Conservation (phyloP, 2,797 vertebrate genomes). For the Poecilia velifera region DNA sequence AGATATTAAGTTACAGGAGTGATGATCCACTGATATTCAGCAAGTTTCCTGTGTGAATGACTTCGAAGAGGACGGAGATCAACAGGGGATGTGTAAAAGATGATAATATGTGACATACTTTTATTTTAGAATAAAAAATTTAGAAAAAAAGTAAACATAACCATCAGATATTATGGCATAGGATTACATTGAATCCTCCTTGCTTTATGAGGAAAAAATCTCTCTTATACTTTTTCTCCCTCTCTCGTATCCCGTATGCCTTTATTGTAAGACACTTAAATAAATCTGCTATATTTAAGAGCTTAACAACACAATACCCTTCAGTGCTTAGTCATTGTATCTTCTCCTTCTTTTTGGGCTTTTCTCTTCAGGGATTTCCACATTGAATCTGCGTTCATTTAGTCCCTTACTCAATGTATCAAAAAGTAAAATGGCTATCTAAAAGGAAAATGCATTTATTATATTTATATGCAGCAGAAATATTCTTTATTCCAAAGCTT, state of each 20-base stretch:
- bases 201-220: constrained; percentile 8
- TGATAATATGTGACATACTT: constrained; percentile 4
- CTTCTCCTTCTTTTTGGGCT: background rate
- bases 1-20: constrained; percentile 73
- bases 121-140: constrained; percentile 24
- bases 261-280: constrained; percentile 32
- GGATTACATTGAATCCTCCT: constrained; percentile 30
- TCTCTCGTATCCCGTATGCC: constrained; percentile 25
- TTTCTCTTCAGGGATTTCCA: background rate
- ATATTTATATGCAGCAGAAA: constrained; percentile 72
- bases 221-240: constrained; percentile 12
- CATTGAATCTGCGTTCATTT: background rate
- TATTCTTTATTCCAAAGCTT: constrained; percentile 59
- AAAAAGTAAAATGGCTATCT: background rate
- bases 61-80: constrained; percentile 45
- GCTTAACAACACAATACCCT: background rate
- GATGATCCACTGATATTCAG: constrained; percentile 23
- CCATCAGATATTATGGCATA: constrained; percentile 15
- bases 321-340: constrained; percentile 2
- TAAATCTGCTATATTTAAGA: constrained; percentile 13
- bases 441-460: constrained; percentile 29
- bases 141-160: background rate
- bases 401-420: background rate
- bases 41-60: constrained; percentile 22
- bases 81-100: constrained; percentile 16